Conservation (phyloP, 2,113 vertebrate species). For the Oplegnathus fasciatus region DNA sequence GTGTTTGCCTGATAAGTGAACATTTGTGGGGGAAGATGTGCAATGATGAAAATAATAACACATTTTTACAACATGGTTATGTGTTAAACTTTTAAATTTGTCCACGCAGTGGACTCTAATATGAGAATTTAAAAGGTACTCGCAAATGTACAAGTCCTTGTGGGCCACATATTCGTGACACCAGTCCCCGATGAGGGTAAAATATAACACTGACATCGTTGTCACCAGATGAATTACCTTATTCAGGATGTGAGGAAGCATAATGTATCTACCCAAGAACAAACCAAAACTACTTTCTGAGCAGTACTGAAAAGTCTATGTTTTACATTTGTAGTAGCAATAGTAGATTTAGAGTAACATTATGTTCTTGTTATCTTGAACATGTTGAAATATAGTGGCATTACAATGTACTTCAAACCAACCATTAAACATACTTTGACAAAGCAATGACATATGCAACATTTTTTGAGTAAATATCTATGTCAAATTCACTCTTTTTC, state of each 20-base stretch:
- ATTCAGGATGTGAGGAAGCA: not conserved
- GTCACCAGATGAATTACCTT: not conserved
- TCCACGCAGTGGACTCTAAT: not conserved
- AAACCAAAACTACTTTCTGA: not conserved
- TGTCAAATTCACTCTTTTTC: not conserved
- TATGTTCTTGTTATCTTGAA: not conserved
- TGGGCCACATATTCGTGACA: not conserved
- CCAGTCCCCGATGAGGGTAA: not conserved
- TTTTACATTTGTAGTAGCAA: conserved; percentile 1
- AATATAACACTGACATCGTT: not conserved
- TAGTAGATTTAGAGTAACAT: not conserved
- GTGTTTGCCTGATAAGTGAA: conserved; percentile 21
- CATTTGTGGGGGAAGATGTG: not conserved
- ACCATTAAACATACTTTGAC: conserved; percentile 1
- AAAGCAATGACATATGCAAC: conserved; percentile 1
- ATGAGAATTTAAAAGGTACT: not conserved
- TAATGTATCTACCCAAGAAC: not conserved
- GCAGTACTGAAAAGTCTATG: not conserved
- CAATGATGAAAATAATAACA: not conserved
- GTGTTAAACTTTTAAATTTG: conserved; percentile 7
- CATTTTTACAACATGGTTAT: conserved; percentile 7
- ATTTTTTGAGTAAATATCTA: not conserved
- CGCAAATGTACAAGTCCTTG: not conserved
- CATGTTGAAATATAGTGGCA: not conserved
- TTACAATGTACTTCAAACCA: not conserved